Conservation (phyloP, 2,888 invertebrate genomes). For the Drosophila limbata region DNA sequence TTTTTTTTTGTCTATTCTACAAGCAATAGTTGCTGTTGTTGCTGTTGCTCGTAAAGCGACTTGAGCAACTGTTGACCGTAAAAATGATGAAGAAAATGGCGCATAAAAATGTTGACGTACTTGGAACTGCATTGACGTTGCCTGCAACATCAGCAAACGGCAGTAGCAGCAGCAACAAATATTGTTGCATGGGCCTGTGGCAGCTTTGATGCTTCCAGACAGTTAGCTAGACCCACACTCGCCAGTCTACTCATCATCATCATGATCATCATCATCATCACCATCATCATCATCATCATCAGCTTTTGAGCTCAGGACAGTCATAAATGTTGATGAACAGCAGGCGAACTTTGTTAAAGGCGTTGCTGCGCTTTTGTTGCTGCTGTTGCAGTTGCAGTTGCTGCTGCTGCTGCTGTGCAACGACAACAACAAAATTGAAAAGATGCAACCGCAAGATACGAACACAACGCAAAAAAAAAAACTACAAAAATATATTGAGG, state of each 20-base stretch:
- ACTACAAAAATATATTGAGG: slow-evolving; percentile 17
- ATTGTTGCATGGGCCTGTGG: slow-evolving; percentile 63
- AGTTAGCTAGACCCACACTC: slow-evolving; percentile 26
- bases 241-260: slow-evolving; percentile 23
- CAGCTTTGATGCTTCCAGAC: slow-evolving; percentile 45
- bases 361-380: slow-evolving; percentile 75
- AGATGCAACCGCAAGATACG: slow-evolving; percentile 72
- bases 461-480: slow-evolving; percentile 28
- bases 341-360: slow-evolving; percentile 78
- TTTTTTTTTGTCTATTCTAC: slow-evolving; percentile 43
- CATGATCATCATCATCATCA: slow-evolving; percentile 5
- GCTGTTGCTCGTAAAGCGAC: slow-evolving; percentile 47
- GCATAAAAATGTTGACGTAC: slow-evolving; percentile 67
- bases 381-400: slow-evolving; percentile 56
- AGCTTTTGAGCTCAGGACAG: slow-evolving; percentile 48
- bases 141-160: slow-evolving; percentile 27
- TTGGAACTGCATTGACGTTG: slow-evolving; percentile 46
- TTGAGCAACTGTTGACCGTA: slow-evolving; percentile 67
- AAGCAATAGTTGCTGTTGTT: slow-evolving; percentile 36
- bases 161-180: slow-evolving; percentile 48
- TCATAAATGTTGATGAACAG: slow-evolving; percentile 81
- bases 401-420: slow-evolving; percentile 59
- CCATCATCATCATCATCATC: slow-evolving; percentile 1
- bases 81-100: slow-evolving; percentile 69
- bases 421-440: slow-evolving; percentile 75